phyloP scores from a whole-genome alignment of 2,113 vertebrate genomes.

The Piprites chloris region DNA sequence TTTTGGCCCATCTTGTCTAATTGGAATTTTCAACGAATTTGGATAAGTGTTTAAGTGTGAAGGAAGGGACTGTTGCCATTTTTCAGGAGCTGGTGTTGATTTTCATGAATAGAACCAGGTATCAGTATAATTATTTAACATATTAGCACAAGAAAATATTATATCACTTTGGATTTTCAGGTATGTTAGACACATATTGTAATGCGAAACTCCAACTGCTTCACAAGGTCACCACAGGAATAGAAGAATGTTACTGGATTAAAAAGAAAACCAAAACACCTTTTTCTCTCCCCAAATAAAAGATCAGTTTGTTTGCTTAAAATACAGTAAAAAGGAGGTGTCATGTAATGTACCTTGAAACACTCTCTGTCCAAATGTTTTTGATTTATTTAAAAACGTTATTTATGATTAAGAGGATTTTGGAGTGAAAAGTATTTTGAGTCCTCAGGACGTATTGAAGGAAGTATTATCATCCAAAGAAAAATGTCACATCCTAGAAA shows the following conservation, averaged over 20 bases:
- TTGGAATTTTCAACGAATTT: neutral
- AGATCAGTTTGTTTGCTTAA: neutral
- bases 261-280: neutral
- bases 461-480: neutral
- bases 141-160: neutral
- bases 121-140: neutral
- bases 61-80: neutral
- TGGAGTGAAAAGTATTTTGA: neutral
- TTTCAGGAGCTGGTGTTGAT: neutral
- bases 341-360: neutral
- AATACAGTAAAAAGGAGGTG: neutral
- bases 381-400: neutral
- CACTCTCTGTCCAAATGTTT: neutral
- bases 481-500: neutral
- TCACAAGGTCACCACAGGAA: neutral
- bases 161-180: neutral
- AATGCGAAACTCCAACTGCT: neutral
- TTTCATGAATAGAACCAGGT: neutral
- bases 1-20: neutral
- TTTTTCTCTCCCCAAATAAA: neutral
- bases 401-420: neutral
- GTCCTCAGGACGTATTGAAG: neutral
- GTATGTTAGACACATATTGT: neutral
- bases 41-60: neutral
- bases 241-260: neutral